Conservation (phyloP, 2,113 vertebrate species). For the Muntiacus reevesi region DNA sequence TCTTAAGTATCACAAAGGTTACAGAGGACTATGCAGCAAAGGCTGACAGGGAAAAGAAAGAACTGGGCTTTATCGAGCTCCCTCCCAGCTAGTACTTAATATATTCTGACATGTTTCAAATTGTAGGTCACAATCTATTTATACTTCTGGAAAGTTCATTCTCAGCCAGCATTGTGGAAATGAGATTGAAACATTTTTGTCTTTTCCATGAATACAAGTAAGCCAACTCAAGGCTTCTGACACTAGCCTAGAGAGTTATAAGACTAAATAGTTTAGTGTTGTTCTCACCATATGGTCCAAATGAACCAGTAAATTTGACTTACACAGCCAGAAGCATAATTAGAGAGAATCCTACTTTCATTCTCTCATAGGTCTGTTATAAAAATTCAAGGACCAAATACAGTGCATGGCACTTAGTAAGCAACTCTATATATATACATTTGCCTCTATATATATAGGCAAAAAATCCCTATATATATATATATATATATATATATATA, state of each 20-base stretch:
- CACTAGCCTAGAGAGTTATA: not conserved
- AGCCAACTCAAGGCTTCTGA: not conserved
- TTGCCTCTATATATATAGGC: not conserved
- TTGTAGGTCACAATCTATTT: constrained; percentile 58
- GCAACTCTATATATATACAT: not conserved
- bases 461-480: not conserved
- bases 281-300: not conserved
- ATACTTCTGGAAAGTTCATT: constrained; percentile 47
- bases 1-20: constrained; percentile 24
- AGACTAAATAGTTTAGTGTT: not conserved
- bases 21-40: not conserved
- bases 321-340: not conserved
- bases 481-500: no score
- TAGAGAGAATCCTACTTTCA: not conserved
- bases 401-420: not conserved
- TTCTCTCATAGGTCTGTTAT: not conserved
- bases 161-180: not conserved
- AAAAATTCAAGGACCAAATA: not conserved
- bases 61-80: not conserved
- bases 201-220: constrained; percentile 31
- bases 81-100: constrained; percentile 24
- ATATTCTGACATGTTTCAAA: constrained; percentile 53
- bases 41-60: constrained; percentile 4
- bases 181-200: constrained; percentile 27
- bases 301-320: not conserved